Evolutionary conservation across 2,113 vertebrate species (phyloP), one percentile per base, ranked within the genome.

Genomic region (Lota lota): DNA sequence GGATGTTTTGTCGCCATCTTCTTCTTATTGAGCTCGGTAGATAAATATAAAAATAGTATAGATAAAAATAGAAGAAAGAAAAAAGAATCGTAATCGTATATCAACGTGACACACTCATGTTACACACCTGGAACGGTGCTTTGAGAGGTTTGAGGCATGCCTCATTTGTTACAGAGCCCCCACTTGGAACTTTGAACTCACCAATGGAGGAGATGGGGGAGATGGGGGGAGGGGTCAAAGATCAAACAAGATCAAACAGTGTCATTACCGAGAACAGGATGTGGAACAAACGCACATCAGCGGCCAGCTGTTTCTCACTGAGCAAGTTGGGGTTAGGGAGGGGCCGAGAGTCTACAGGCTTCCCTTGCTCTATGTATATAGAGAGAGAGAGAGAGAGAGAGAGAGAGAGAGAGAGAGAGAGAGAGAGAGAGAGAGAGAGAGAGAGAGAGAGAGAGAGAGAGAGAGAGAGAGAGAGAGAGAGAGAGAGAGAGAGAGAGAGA

Each of bases 261-360:
- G 16, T 17, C 66, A 67, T 61, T 58, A 47, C 7, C 73, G 18
- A 68, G 14, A 72, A 75, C 69, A 76, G 77, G 68, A 82, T 66
- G 73, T 78, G 66, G 65, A 76, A 67, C 11, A 64, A 11, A 73
- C 66, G 66, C 1, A 60, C 56, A 60, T 67, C 68, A 72, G 19
- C 22, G 60, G 18, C 33, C 64, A 75, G 24, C 73, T 74, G 47
- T 18, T 53, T 22, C 40, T 50, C 33, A n/a, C 22, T 51, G 4
- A 53, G 75, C 67, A 65, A 51, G 53, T 18, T 5, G 18, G 53
- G 16, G 18, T 56, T 18, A 17, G 51, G 51, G 17, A 4, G 60
- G 69, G n/a, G 40, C 40, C 40, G 10, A 47, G 19, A 51, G 67
- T 10, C 12, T 5, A 19, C 66, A 53, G 59, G 74, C 66, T 67